Evolutionary conservation across 2,797 vertebrate genomes (phyloP).

Genomic region (Melanotaenia parkinsoni): DNA sequence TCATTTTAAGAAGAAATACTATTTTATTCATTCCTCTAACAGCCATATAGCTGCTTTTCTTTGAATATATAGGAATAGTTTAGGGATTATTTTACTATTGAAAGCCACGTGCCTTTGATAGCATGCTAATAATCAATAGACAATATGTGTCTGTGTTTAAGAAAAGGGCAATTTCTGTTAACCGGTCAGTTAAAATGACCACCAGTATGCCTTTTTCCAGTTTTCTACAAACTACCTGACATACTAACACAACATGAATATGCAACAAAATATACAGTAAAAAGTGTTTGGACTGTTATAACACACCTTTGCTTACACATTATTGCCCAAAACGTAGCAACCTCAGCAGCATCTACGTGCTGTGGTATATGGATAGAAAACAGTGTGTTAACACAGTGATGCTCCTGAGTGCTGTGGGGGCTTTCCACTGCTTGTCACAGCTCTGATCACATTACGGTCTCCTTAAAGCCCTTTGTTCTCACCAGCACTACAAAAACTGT

Average conservation of each 20-base stretch:
- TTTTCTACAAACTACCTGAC: too few relatives aligned
- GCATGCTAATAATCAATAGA: constrained; percentile 6
- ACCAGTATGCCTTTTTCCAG: background rate
- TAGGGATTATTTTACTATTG: background rate
- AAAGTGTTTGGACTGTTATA: background rate
- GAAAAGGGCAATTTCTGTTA: background rate
- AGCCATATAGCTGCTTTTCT: too few relatives aligned
- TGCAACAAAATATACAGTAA: background rate
- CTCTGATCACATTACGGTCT: constrained; percentile 75
- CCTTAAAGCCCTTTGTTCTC: constrained; percentile 76
- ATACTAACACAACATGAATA: too few relatives aligned
- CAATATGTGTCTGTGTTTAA: constrained; percentile 1
- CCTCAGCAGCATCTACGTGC: background rate
- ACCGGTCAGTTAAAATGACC: constrained; percentile 6
- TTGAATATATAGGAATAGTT: background rate
- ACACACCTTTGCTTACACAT: background rate
- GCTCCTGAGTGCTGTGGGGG: constrained; percentile 40
- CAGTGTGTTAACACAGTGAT: constrained; percentile 10
- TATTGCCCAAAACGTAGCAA: background rate
- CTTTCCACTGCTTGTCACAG: constrained; percentile 63
- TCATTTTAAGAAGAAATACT: too few relatives aligned
- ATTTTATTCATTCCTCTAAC: too few relatives aligned
- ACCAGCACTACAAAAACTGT: constrained; percentile 56
- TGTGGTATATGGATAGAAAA: background rate
- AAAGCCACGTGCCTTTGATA: constrained; percentile 12